A percentile compares a stretch with the other conserved stretches of the same genome.
Evolutionary conservation across 2,888 invertebrate species (phyloP).

Genomic region (Melieria picta): DNA sequence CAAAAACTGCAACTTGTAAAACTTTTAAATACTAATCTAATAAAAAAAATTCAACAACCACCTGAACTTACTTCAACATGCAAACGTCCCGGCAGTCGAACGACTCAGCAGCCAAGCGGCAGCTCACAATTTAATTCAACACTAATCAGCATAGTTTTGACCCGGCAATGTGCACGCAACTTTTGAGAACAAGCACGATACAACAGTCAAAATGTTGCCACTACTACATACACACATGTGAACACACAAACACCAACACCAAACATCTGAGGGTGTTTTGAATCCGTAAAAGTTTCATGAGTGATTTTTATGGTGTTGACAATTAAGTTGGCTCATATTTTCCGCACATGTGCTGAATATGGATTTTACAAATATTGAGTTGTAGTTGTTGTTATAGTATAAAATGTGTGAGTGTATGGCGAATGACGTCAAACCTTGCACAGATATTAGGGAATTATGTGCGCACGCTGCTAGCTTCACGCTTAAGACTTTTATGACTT

Average conservation of each 20-base stretch:
- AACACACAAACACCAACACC: neutral
- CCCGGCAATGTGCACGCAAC: no score
- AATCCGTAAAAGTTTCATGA: no score
- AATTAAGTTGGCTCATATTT: conserved; percentile 48
- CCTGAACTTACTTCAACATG: neutral
- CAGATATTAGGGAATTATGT: no score
- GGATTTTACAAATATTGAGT: no score
- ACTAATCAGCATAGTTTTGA: conserved; percentile 1
- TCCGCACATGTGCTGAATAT: no score
- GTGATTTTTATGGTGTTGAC: conserved; percentile 58
- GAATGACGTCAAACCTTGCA: no score
- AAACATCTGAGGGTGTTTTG: no score
- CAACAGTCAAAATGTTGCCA: neutral
- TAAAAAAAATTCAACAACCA: neutral
- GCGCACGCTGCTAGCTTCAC: no score
- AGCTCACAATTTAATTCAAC: conserved; percentile 2
- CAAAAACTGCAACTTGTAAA: neutral
- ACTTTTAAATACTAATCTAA: neutral
- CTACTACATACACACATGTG: neutral
- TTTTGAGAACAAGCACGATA: no score
- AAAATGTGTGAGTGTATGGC: no score
- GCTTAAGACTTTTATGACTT: no score
- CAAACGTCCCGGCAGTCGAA: neutral
- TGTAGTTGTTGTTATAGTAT: no score
- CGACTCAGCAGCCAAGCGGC: neutral